Conservation (phyloP, 2,888 invertebrate species). For the Amiota communis region DNA sequence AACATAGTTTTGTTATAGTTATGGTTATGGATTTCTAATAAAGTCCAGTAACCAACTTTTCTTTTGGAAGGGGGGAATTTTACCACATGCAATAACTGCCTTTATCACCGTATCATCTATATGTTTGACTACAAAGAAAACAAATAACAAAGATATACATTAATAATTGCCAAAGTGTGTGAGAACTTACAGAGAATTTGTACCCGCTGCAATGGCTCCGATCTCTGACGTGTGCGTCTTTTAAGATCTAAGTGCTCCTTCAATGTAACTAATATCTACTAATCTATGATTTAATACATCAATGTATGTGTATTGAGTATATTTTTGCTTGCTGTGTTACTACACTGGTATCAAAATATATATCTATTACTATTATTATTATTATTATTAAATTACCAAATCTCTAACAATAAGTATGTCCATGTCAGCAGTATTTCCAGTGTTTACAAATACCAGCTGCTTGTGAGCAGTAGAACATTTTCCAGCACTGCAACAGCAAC, state of each 20-base stretch:
- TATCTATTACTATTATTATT: neutral
- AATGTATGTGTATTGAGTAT: neutral
- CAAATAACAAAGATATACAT: neutral
- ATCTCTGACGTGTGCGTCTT: conserved; percentile 21
- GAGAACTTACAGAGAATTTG: neutral
- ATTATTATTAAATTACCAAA: conserved; percentile 21
- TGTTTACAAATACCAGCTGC: neutral
- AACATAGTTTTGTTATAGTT: conserved; percentile 3
- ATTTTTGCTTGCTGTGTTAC: neutral
- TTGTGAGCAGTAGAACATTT: neutral
- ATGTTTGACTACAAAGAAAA: conserved; percentile 1
- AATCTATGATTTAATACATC: neutral
- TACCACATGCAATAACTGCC: neutral
- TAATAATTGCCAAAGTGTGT: neutral
- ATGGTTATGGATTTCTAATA: neutral
- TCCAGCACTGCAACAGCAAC: neutral
- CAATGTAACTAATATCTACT: neutral
- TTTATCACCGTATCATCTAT: conserved; percentile 15
- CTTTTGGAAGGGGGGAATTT: neutral
- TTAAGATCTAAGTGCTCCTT: too few relatives aligned
- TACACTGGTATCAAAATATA: neutral
- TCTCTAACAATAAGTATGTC: conserved; percentile 19
- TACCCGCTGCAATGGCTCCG: neutral
- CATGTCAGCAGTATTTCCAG: conserved; percentile 24
- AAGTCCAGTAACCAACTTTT: neutral